phyloP scores from a whole-genome alignment of 1,140 invertebrate species.

The Saccostrea glomerata region DNA sequence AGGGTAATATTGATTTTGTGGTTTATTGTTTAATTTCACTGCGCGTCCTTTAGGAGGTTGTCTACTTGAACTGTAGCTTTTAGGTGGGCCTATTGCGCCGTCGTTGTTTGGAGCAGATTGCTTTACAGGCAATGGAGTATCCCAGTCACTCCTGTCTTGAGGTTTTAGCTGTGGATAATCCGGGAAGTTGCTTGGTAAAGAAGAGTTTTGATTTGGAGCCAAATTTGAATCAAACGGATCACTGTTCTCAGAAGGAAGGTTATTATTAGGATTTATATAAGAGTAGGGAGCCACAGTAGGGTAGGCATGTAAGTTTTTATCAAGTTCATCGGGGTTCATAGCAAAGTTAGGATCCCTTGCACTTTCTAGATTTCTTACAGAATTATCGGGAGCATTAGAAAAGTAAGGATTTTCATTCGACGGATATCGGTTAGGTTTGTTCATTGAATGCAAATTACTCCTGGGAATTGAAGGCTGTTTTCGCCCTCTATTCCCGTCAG shows the following conservation, averaged over 20 bases:
- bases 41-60: background rate
- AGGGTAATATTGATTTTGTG: background rate
- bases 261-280: background rate
- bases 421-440: background rate
- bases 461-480: background rate
- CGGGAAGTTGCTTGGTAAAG: background rate
- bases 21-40: background rate
- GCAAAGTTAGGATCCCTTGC: background rate
- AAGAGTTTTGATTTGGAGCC: background rate
- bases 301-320: background rate
- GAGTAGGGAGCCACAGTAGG: background rate
- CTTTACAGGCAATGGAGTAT: background rate
- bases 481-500: background rate
- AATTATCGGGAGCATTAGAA: background rate
- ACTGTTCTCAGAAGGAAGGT: background rate
- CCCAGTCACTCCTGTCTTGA: background rate
- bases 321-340: background rate
- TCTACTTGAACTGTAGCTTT: conserved; percentile 6
- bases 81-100: background rate
- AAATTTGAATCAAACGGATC: background rate
- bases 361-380: background rate
- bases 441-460: background rate
- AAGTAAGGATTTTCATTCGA: background rate
- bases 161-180: background rate
- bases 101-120: background rate